Percentiles rank a stretch among this genome's conserved stretches.
Evolutionary conservation across 2,797 vertebrate species (phyloP).

Genomic region (Oreochromis mossambicus): DNA sequence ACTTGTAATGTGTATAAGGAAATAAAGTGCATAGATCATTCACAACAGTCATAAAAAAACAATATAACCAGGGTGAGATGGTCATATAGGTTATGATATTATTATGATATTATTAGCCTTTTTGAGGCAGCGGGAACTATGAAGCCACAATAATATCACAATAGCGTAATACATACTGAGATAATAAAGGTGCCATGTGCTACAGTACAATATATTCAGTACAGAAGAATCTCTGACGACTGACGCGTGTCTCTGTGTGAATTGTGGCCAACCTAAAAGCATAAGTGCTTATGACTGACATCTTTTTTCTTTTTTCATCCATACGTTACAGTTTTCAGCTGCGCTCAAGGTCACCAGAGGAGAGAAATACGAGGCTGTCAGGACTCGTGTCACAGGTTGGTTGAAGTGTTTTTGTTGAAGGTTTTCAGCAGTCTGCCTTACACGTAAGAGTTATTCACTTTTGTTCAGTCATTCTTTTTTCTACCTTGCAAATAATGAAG

Average conservation of each 20-base stretch:
- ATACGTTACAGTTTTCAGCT: constrained; percentile 65
- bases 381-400: constrained; percentile 78
- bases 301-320: not conserved
- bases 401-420: not conserved
- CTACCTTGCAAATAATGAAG: not conserved
- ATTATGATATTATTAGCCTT: not conserved
- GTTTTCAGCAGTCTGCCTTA: not conserved
- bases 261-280: not conserved
- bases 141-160: not conserved
- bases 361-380: constrained; percentile 69
- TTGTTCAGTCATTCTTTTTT: not conserved
- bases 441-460: not conserved
- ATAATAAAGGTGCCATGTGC: not conserved
- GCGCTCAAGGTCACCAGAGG: constrained; percentile 76
- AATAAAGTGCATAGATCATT: not conserved
- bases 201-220: not conserved
- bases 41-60: not conserved
- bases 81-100: not conserved
- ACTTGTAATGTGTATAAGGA: not conserved
- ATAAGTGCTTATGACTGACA: not conserved
- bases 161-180: not conserved
- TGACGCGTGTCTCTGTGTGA: not conserved
- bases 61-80: not conserved
- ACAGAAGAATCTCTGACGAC: not conserved
- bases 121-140: not conserved